Evolutionary conservation across 2,888 invertebrate species (phyloP).

Genomic region (Polydesmus complanatus): DNA sequence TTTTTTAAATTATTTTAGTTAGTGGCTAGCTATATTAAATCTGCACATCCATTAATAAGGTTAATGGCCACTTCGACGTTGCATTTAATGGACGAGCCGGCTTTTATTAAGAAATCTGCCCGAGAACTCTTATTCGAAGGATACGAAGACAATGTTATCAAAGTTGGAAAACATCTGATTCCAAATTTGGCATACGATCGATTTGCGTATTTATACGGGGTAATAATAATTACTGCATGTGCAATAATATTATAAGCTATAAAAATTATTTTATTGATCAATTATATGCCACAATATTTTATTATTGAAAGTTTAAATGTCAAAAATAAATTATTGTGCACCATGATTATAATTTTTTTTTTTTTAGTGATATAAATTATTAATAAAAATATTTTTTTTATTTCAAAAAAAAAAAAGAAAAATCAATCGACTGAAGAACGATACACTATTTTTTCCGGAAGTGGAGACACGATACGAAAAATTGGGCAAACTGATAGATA

Average conservation of each 20-base stretch:
- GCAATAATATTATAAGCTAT: too few relatives aligned
- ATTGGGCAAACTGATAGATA: background rate
- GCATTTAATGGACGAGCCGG: background rate
- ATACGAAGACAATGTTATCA: background rate
- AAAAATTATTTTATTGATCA: too few relatives aligned
- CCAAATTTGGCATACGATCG: background rate
- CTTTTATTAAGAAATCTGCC: background rate
- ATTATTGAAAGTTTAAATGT: too few relatives aligned
- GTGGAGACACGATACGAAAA: too few relatives aligned
- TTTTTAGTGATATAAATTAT: too few relatives aligned
- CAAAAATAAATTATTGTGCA: background rate
- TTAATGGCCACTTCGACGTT: conserved; percentile 1
- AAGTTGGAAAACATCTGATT: background rate
- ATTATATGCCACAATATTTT: too few relatives aligned
- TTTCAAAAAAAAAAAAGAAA: background rate
- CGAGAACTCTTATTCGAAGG: background rate
- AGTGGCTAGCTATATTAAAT: conserved; percentile 8
- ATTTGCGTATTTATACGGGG: background rate
- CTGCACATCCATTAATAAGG: conserved; percentile 6
- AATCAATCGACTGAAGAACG: background rate
- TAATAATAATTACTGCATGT: too few relatives aligned
- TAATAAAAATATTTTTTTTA: too few relatives aligned
- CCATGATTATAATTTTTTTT: background rate
- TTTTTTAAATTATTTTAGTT: conserved; percentile 3
- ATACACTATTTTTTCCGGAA: background rate